Evolutionary conservation across 1,140 invertebrate species (phyloP), one percentile per base, ranked within the genome.

Genomic region (Acromyrmex echinatior): DNA sequence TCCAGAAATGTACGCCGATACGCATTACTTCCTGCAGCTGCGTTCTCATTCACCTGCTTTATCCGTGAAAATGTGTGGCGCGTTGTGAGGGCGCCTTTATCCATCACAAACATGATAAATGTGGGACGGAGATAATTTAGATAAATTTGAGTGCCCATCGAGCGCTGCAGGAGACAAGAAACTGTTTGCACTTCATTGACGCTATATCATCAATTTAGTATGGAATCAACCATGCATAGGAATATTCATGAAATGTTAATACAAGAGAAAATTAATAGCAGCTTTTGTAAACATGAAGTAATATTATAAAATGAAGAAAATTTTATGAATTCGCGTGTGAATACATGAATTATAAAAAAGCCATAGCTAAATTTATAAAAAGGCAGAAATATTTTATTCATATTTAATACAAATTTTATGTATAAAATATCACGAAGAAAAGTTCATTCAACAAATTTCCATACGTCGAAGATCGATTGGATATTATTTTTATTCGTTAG

Each of bases 11-110:
- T 10, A 16, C 18, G 18, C 25, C 62, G 16, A 39, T 81, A n/a
- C 18, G 35, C 16, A 58, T 71, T 53, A 66, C 28, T 71, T 81
- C 66, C 53, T 49, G 66, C 66, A 74, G 53, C 35, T 73, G 35
- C 45, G 39, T 14, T 14, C 49, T 82, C 25, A 74, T 82, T 80
- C 78, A 80, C 78, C 78, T 80, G 49, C n/a, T 35, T 10, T 74
- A 74, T 49, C 16, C 18, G 1, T 1, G 39, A 9, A n/a, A 35
- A 25, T 45, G 12, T 45, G 12, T 45, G n/a, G 10, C 12, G 2
- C n/a, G 3, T n/a, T 31, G 16, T 31, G 53, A 49, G 21, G 35
- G 12, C 18, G n/a, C 12, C 35, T 82, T 82, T 74, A 82, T 62
- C 51, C 49, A 35, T 56, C 56, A 10, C 4, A 18, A 39, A 14